These are phyloP conservation scores for Marmota monax DNA, from an alignment of 2,113 vertebrate genomes.

Conservation along the genomic window DNA sequence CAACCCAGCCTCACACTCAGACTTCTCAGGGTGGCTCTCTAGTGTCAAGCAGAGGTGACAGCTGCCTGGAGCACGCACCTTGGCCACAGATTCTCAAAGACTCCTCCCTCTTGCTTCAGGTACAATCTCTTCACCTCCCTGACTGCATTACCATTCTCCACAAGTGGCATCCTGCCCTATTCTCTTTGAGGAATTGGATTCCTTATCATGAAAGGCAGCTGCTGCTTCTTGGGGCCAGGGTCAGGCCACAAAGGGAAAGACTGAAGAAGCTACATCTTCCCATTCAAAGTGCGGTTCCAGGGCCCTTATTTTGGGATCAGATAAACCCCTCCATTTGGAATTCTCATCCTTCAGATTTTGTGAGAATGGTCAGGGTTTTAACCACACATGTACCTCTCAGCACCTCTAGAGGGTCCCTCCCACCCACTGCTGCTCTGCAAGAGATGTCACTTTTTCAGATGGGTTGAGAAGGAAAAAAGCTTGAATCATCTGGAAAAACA, in stretches of 20 bases:
- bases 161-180: background rate
- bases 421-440: background rate
- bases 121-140: background rate
- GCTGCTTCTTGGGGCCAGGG: background rate
- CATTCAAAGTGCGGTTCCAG: background rate
- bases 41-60: background rate
- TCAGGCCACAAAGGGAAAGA: background rate
- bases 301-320: background rate
- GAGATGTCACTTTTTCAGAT: background rate
- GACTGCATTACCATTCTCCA: background rate
- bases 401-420: fast-evolving
- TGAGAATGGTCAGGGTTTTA: background rate
- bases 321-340: background rate
- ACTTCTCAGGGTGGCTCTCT: background rate
- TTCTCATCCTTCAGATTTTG: background rate
- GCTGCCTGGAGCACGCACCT: background rate
- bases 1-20: background rate
- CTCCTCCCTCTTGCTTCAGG: background rate
- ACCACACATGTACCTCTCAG: too few species aligned
- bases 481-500: background rate
- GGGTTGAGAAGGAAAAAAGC: background rate
- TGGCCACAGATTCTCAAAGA: background rate
- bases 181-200: background rate
- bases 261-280: background rate
- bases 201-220: background rate